Conservation (phyloP, 2,797 vertebrate species). For the Florisuga fusca region DNA sequence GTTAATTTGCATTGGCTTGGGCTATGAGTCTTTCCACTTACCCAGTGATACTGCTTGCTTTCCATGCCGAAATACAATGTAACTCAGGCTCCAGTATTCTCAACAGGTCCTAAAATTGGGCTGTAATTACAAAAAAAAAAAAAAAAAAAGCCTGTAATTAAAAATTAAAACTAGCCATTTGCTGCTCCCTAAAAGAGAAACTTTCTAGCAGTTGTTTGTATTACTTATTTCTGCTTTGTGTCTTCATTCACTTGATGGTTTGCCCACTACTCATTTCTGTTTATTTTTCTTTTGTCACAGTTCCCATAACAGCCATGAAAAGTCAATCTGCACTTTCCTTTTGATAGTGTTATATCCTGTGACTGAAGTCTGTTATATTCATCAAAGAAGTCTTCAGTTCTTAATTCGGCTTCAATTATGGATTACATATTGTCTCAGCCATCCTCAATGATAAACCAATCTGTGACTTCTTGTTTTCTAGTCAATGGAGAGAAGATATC, state of each 20-base stretch:
- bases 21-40: background rate
- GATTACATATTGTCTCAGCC: background rate
- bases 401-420: slow-evolving; percentile 8
- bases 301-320: background rate
- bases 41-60: background rate
- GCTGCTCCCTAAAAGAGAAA: background rate
- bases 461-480: slow-evolving; percentile 68
- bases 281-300: background rate
- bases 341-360: background rate
- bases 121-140: background rate
- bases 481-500: slow-evolving; percentile 76
- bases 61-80: background rate
- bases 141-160: background rate
- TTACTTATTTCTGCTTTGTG: background rate
- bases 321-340: background rate
- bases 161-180: background rate
- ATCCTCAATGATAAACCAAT: slow-evolving; percentile 6
- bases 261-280: background rate
- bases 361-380: background rate
- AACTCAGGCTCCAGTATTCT: background rate
- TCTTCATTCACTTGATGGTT: slow-evolving; percentile 12
- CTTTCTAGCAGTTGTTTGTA: background rate
- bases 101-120: background rate
- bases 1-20: background rate
- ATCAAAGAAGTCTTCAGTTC: background rate